A percentile compares a stretch with the other conserved stretches of the same genome.
These are phyloP conservation scores for Acronicta leporina DNA, from an alignment of 2,888 invertebrate genomes.

Conservation along the genomic window DNA sequence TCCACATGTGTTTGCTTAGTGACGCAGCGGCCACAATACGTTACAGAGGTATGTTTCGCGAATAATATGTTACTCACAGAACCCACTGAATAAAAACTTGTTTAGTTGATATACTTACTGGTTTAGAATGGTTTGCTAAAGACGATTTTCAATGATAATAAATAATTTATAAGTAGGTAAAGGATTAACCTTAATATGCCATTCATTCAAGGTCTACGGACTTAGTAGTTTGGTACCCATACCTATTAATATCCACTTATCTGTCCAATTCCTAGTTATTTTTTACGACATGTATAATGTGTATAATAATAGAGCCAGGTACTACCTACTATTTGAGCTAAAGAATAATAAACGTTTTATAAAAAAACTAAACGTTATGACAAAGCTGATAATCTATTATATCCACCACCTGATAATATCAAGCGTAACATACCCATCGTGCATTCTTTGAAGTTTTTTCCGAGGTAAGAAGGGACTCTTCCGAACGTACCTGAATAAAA, in stretches of 20 bases:
- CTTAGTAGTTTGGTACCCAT: neutral
- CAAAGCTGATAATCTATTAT: conserved; percentile 3
- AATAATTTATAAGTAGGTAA: conserved; percentile 15
- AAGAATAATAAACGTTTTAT: neutral
- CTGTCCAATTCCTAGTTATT: neutral
- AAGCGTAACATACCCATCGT: conserved; percentile 83
- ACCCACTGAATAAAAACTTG: conserved; percentile 45
- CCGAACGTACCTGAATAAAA: conserved; percentile 85
- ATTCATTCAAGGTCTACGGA: conserved; percentile 6
- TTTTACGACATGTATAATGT: conserved; percentile 2
- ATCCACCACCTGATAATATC: conserved; percentile 71
- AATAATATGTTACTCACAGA: conserved; percentile 54
- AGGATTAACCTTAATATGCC: conserved; percentile 11
- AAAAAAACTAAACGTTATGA: no score
- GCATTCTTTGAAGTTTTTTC: conserved; percentile 78
- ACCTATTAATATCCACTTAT: neutral
- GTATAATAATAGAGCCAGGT: neutral
- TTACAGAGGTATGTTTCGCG: conserved; percentile 50
- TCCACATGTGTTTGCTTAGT: conserved; percentile 58
- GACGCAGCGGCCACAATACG: conserved; percentile 58
- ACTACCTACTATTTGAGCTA: neutral
- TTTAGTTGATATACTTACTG: conserved; percentile 45
- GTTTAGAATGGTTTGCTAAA: conserved; percentile 35
- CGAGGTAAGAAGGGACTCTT: conserved; percentile 83
- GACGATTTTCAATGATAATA: conserved; percentile 33